Evolutionary conservation across 1,140 invertebrate genomes (phyloP).

Genomic region (Brachionus manjavacas): DNA sequence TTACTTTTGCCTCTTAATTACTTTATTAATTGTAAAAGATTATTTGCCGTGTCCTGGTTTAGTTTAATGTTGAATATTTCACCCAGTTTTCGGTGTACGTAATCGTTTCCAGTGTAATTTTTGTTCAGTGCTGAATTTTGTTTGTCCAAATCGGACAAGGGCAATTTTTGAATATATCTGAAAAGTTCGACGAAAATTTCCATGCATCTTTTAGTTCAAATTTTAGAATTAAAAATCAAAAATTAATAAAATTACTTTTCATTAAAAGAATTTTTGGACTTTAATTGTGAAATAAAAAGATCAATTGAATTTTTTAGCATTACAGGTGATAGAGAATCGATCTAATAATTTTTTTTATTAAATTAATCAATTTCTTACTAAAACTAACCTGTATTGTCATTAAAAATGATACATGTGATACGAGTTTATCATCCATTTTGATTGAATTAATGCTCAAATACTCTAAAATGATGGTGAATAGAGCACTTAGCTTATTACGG

Average conservation of each 20-base stretch:
- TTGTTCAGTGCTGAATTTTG: neutral
- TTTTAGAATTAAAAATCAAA: neutral
- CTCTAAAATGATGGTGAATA: neutral
- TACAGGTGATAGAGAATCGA: neutral
- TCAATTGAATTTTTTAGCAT: constrained; percentile 11
- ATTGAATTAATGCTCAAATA: neutral
- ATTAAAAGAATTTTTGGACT: neutral
- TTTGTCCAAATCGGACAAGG: constrained; percentile 23
- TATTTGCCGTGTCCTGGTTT: constrained; percentile 12
- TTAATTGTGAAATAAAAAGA: neutral
- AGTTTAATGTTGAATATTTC: neutral
- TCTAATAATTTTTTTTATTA: neutral
- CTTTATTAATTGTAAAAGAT: constrained; percentile 3
- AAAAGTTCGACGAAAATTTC: constrained; percentile 32
- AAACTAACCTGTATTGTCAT: neutral
- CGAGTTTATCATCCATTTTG: constrained; percentile 9
- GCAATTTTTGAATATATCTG: neutral
- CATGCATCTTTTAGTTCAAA: neutral
- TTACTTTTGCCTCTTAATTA: neutral
- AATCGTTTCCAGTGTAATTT: constrained; percentile 10
- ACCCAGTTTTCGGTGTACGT: neutral
- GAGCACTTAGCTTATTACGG: neutral
- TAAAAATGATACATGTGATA: constrained; percentile 12
- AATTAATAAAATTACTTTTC: neutral
- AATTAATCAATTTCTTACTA: neutral